Conservation (phyloP, 2,888 invertebrate species). For the Aphelenchoides bicaudatus region DNA sequence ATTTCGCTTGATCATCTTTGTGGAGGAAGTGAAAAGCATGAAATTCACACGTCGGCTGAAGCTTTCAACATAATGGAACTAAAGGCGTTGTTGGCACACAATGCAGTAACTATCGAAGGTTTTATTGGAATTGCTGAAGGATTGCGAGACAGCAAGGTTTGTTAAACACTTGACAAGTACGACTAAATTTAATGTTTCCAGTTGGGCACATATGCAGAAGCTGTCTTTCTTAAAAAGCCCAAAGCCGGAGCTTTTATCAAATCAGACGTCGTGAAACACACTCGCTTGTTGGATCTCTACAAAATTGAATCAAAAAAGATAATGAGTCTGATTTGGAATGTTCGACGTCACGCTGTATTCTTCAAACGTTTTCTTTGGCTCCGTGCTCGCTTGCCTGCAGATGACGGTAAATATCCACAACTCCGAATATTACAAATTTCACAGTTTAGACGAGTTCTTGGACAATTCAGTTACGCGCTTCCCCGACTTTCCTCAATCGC, state of each 20-base stretch:
- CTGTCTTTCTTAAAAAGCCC: too few relatives aligned
- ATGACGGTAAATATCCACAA: neutral
- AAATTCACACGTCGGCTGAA: neutral
- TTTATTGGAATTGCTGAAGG: neutral
- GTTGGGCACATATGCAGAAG: neutral
- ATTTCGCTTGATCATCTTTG: conserved; percentile 8
- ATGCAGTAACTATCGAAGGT: conserved; percentile 7
- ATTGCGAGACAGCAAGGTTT: conserved; percentile 3
- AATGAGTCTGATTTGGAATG: neutral
- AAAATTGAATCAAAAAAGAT: conserved; percentile 1
- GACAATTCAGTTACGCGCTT: conserved; percentile 14
- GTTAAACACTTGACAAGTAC: neutral
- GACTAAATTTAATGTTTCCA: neutral
- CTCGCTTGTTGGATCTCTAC: neutral
- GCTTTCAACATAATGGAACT: conserved; percentile 14
- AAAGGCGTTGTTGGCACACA: neutral
- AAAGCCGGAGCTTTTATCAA: conserved; percentile 1
- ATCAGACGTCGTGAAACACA: neutral
- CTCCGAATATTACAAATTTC: neutral
- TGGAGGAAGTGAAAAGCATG: neutral
- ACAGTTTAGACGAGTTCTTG: conserved; percentile 13
- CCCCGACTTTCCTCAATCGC: neutral
- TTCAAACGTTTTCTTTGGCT: conserved; percentile 19
- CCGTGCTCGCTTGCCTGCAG: neutral
- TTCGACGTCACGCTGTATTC: neutral